phyloP scores from a whole-genome alignment of 2,888 invertebrate genomes.

The Scaeva pyrastri region DNA sequence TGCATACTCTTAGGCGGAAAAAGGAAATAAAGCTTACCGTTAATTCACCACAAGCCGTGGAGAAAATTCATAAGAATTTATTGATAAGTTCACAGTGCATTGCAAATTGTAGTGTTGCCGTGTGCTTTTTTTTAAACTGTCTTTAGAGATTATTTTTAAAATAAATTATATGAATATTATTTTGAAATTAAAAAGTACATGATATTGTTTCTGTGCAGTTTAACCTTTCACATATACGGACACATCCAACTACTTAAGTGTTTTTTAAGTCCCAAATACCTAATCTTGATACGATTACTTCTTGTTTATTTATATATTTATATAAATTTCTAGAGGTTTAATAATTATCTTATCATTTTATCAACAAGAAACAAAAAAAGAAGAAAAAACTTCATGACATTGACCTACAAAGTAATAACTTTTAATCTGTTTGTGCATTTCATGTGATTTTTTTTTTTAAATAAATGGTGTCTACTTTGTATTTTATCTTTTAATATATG shows the following conservation, averaged over 20 bases:
- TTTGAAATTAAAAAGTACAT: no score
- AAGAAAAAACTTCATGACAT: background rate
- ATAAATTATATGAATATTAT: no score
- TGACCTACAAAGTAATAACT: constrained; percentile 10
- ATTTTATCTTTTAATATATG: constrained; percentile 3
- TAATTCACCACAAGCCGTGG: constrained; percentile 43
- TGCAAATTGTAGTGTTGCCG: background rate
- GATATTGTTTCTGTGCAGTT: no score
- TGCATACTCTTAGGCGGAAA: constrained; percentile 64
- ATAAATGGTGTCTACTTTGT: background rate
- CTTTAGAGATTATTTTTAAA: background rate
- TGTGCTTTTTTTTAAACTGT: background rate
- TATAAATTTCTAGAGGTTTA: background rate
- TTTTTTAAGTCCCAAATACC: no score
- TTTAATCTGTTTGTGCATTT: background rate
- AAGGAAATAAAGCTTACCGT: constrained; percentile 32
- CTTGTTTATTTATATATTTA: background rate
- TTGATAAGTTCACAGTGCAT: constrained; percentile 18
- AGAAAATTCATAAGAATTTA: background rate
- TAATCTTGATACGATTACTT: background rate
- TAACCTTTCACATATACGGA: no score
- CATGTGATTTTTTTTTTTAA: background rate
- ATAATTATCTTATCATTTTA: background rate
- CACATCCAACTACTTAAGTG: no score
- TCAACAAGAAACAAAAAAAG: background rate